Conservation (phyloP, 2,113 vertebrate genomes). For the Cebidichthys violaceus region DNA sequence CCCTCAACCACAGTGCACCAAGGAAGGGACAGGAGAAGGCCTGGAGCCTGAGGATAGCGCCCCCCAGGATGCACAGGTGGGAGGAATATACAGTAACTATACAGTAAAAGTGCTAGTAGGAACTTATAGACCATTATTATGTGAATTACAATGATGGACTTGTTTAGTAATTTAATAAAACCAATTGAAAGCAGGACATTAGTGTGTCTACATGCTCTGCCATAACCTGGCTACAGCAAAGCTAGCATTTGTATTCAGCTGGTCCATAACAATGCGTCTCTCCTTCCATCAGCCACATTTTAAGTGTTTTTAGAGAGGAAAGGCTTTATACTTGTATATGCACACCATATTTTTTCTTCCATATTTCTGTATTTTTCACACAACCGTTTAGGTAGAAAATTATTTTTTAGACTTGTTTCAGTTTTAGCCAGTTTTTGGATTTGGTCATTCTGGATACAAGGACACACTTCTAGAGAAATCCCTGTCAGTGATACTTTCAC, state of each 20-base stretch:
- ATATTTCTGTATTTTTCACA: not conserved
- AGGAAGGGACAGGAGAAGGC: conserved; percentile 76
- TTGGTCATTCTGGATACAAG: not conserved
- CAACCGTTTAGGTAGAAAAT: not conserved
- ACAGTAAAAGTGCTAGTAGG: not conserved
- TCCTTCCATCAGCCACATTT: not conserved
- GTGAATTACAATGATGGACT: not conserved
- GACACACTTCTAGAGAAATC: not conserved
- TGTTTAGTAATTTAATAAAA: not conserved
- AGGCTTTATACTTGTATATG: not conserved
- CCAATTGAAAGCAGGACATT: not conserved
- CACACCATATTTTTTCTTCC: not conserved
- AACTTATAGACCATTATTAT: not conserved
- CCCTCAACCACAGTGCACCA: conserved; percentile 77
- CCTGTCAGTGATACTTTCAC: not conserved
- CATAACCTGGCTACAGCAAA: not conserved
- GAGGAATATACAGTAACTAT: not conserved
- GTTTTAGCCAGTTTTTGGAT: not conserved
- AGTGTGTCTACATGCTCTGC: not conserved
- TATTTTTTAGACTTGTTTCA: not conserved
- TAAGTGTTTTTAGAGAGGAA: not conserved
- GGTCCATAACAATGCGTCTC: not conserved
- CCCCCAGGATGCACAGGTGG: conserved; percentile 82
- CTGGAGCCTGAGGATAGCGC: conserved; percentile 79
- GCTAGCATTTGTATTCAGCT: not conserved